Evolutionary conservation across 2,797 vertebrate genomes (phyloP).

Genomic region (Melanotaenia boesemani): DNA sequence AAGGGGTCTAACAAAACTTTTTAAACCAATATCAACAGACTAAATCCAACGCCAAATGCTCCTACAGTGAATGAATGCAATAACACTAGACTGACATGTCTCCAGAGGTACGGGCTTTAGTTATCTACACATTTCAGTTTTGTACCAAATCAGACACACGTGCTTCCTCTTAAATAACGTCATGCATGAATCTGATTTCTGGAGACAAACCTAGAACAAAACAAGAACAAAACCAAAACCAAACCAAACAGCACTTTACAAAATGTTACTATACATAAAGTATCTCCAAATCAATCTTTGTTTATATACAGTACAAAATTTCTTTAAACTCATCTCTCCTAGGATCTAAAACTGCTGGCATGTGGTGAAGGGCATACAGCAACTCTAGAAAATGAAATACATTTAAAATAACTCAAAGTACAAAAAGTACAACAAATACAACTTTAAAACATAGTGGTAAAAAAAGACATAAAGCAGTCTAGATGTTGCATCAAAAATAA

Average conservation of each 20-base stretch:
- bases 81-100: conserved; percentile 53
- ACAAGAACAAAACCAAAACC: conserved; percentile 44
- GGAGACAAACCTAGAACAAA: conserved; percentile 58
- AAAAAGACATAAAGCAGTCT: conserved; percentile 40
- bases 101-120: conserved; percentile 50
- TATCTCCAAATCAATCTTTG: conserved; percentile 66
- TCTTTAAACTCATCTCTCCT: conserved; percentile 47
- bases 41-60: conserved; percentile 44
- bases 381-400: conserved; percentile 49
- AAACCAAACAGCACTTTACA: conserved; percentile 78
- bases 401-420: not conserved
- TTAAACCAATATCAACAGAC: conserved; percentile 41
- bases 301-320: conserved; percentile 78
- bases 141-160: conserved; percentile 66
- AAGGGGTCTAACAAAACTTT: conserved; percentile 13
- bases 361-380: conserved; percentile 48
- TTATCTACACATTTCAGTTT: conserved; percentile 71
- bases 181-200: conserved; percentile 75
- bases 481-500: conserved; percentile 56
- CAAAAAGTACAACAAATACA: conserved; percentile 55
- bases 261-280: conserved; percentile 76
- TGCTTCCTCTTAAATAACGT: conserved; percentile 58
- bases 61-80: conserved; percentile 29
- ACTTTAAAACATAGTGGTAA: conserved; percentile 54
- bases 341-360: conserved; percentile 53